These are phyloP conservation scores for Apolygus lucorum DNA, from an alignment of 1,140 invertebrate species.

Conservation along the genomic window DNA sequence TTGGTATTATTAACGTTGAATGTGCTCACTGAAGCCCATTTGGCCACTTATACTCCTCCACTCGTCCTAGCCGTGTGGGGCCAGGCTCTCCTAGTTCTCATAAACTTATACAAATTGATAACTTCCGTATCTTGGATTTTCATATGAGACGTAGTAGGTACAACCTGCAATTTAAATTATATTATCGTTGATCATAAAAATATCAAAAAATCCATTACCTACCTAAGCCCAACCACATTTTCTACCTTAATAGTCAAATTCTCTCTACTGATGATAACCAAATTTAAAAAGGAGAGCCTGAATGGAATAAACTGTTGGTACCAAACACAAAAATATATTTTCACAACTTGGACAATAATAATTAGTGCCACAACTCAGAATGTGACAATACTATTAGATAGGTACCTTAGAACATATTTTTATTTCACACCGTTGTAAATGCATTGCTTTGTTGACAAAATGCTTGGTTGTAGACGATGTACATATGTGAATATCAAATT, in stretches of 20 bases:
- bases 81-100: too few species aligned
- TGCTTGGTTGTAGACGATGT: slow-evolving; percentile 10
- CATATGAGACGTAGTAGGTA: too few species aligned
- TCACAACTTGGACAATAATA: background rate
- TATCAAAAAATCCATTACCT: too few species aligned
- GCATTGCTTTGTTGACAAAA: slow-evolving; percentile 1
- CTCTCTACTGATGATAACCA: background rate
- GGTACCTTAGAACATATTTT: background rate
- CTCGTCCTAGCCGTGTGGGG: too few species aligned
- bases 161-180: too few species aligned
- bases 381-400: background rate
- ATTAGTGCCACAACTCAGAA: background rate
- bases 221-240: too few species aligned
- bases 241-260: background rate
- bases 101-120: too few species aligned
- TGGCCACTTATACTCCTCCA: too few species aligned
- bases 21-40: too few species aligned
- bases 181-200: too few species aligned
- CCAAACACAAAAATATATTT: background rate
- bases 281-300: background rate
- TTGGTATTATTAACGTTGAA: background rate
- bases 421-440: background rate
- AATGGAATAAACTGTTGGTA: background rate
- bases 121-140: too few species aligned
- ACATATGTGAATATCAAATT: slow-evolving; percentile 9